Percentiles rank a stretch among this genome's conserved stretches.
Evolutionary conservation across 2,888 invertebrate genomes (phyloP).

Genomic region (Tineola bisselliella): DNA sequence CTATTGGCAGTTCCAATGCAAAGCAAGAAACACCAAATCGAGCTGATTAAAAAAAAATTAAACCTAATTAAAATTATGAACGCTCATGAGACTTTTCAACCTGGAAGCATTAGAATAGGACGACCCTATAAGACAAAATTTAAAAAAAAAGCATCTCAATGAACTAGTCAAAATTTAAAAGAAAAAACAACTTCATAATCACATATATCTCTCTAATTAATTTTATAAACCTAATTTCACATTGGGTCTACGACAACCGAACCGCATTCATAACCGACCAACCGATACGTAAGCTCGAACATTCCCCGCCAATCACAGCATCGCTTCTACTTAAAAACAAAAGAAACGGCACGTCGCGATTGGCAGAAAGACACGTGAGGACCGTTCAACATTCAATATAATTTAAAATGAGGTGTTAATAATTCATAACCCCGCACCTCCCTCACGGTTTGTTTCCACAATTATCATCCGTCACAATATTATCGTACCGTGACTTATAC

Average conservation of each 20-base stretch:
- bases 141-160: neutral
- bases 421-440: neutral
- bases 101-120: neutral
- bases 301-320: neutral
- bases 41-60: neutral
- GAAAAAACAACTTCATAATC: neutral
- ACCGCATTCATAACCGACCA: constrained; percentile 4
- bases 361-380: neutral
- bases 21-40: too few relatives aligned
- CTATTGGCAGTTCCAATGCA: too few relatives aligned
- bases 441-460: too few relatives aligned
- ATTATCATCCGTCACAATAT: too few relatives aligned
- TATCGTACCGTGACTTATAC: too few relatives aligned
- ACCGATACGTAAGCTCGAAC: neutral
- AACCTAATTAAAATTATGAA: neutral
- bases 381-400: neutral
- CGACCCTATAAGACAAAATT: neutral
- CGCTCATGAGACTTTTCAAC: neutral
- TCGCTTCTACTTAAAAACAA: neutral
- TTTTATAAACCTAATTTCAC: neutral
- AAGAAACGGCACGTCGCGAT: neutral
- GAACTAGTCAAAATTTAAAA: constrained; percentile 9
- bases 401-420: neutral
- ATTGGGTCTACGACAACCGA: neutral
- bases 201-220: neutral